Conservation (phyloP, 2,113 vertebrate species). For the Illadopsis cleaveri region DNA sequence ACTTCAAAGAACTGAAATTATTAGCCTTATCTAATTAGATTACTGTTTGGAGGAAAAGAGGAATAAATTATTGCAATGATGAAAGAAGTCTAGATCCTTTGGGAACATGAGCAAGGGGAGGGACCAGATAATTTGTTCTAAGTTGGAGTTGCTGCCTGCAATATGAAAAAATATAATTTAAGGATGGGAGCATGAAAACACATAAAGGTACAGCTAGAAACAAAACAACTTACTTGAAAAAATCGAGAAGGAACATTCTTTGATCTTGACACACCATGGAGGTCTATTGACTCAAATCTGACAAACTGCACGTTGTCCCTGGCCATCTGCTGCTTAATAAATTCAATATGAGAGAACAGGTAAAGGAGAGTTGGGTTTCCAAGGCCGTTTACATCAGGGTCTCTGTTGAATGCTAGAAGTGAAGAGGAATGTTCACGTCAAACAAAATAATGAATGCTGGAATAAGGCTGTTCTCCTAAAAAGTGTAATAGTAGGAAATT, state of each 20-base stretch:
- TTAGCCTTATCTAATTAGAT: constrained; percentile 41
- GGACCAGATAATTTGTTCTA: constrained; percentile 1
- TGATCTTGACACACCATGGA: constrained; percentile 91
- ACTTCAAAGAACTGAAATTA: constrained; percentile 18
- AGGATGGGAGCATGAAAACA: background rate
- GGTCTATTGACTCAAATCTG: constrained; percentile 90
- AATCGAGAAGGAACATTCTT: constrained; percentile 91
- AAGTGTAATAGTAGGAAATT: background rate
- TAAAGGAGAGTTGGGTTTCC: constrained; percentile 67
- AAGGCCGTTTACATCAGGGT: constrained; percentile 39
- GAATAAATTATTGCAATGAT: background rate
- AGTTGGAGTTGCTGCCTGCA: background rate
- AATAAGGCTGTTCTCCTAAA: background rate
- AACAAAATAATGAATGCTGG: background rate
- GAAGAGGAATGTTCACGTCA: constrained; percentile 28
- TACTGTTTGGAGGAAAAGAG: constrained; percentile 2
- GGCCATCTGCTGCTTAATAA: constrained; percentile 89
- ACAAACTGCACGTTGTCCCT: constrained; percentile 87
- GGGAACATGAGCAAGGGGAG: background rate
- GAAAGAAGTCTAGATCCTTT: background rate
- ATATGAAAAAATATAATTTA: background rate
- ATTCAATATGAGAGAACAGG: constrained; percentile 81
- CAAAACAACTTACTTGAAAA: constrained; percentile 82
- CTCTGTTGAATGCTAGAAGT: constrained; percentile 69
- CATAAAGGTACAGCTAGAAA: background rate